Conservation (phyloP, 2,113 vertebrate species). For the Pyxicephalus adspersus region DNA sequence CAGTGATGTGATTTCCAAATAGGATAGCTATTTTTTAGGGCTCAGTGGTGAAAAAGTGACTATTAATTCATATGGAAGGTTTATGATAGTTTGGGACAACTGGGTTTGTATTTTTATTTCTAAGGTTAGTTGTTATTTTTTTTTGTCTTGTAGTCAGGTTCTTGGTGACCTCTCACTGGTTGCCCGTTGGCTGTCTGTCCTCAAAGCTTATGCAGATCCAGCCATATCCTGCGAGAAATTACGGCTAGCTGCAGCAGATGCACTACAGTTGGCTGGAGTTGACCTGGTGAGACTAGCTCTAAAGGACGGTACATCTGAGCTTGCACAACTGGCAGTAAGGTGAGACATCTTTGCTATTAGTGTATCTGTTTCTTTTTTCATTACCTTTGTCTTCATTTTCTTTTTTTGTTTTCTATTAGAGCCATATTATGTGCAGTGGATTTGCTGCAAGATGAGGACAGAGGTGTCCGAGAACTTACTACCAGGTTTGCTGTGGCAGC, state of each 20-base stretch:
- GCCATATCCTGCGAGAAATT: constrained; percentile 67
- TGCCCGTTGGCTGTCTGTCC: constrained; percentile 70
- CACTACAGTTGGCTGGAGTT: constrained; percentile 69
- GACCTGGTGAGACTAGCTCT: constrained; percentile 59
- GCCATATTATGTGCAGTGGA: constrained; percentile 73
- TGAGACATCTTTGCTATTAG: constrained; percentile 57
- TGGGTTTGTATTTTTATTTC: too few species aligned
- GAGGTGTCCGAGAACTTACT: constrained; percentile 72
- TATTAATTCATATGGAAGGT: too few species aligned
- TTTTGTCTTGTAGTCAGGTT: constrained; percentile 43
- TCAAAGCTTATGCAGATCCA: constrained; percentile 70
- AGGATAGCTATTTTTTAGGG: too few species aligned
- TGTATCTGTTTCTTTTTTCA: neutral
- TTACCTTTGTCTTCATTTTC: neutral
- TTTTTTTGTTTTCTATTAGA: neutral
- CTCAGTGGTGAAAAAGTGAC: too few species aligned
- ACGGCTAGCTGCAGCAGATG: constrained; percentile 75
- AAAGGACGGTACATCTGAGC: neutral
- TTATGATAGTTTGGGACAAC: too few species aligned
- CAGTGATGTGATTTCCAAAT: too few species aligned
- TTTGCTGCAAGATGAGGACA: constrained; percentile 85
- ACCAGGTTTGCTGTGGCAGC: constrained; percentile 71
- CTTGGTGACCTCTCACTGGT: neutral
- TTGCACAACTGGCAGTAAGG: constrained; percentile 66
- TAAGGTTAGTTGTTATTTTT: too few species aligned